Evolutionary conservation across 2,113 vertebrate species (phyloP).

Genomic region (Crotalus viridis): DNA sequence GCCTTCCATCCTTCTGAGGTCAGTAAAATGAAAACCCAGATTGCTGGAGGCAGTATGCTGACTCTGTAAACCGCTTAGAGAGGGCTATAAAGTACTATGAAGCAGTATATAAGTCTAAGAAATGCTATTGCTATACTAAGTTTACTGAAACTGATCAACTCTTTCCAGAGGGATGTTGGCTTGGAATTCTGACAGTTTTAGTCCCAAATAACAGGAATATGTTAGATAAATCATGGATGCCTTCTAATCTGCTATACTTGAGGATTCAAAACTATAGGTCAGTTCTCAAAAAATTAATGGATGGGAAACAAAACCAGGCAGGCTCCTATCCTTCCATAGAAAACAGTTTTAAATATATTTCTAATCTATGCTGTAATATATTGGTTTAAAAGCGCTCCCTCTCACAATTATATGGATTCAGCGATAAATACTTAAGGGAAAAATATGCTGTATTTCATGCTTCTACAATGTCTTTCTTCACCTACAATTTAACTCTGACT

Average conservation of each 20-base stretch:
- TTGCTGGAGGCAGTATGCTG: no score
- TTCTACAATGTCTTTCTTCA: conserved; percentile 11
- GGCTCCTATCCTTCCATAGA: neutral
- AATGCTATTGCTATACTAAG: neutral
- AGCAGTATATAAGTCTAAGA: no score
- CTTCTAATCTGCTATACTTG: neutral
- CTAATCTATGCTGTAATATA: neutral
- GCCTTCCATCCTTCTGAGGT: no score
- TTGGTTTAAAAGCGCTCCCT: neutral
- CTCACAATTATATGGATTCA: conserved; percentile 1
- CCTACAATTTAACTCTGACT: neutral
- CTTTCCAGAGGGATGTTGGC: neutral
- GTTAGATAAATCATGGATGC: neutral
- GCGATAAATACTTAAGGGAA: neutral
- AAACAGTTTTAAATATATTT: neutral
- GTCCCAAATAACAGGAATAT: neutral
- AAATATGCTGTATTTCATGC: neutral
- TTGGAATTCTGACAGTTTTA: neutral
- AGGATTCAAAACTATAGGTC: neutral
- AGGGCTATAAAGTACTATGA: no score
- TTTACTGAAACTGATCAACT: neutral
- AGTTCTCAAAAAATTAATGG: neutral
- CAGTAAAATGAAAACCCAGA: no score
- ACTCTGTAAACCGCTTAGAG: no score
- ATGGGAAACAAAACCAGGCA: neutral